phyloP scores from a whole-genome alignment of 2,113 vertebrate genomes.

The Odocoileus hemionus region DNA sequence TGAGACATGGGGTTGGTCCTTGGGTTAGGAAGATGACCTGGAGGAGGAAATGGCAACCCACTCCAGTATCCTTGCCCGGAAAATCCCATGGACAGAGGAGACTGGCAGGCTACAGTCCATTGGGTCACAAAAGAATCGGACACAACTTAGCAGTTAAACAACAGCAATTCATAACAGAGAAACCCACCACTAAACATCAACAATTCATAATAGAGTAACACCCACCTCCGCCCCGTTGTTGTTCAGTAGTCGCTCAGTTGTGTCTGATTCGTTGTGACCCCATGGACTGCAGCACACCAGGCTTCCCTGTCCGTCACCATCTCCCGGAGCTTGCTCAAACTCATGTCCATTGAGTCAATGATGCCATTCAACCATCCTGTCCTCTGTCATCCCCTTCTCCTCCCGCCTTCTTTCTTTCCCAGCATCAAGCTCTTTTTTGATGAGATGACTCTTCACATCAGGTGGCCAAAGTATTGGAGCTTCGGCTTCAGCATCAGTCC shows the following conservation, averaged over 20 bases:
- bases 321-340: neutral
- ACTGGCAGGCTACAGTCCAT: neutral
- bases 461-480: neutral
- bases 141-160: neutral
- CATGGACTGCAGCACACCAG: neutral
- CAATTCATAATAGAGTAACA: neutral
- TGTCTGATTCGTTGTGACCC: neutral
- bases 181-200: neutral
- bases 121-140: neutral
- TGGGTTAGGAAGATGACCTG: neutral
- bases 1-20: neutral
- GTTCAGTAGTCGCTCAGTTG: neutral
- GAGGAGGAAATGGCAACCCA: neutral
- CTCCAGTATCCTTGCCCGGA: neutral
- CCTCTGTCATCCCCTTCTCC: neutral
- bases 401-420: neutral
- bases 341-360: neutral
- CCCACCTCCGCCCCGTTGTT: accelerated
- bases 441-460: neutral
- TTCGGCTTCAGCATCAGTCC: neutral
- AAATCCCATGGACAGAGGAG: neutral
- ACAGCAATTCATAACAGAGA: neutral
- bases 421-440: neutral
- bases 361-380: neutral
- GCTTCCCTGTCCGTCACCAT: neutral